Evolutionary conservation across 2,888 invertebrate species (phyloP), one percentile per base, ranked within the genome.

Genomic region (Lysandra coridon): DNA sequence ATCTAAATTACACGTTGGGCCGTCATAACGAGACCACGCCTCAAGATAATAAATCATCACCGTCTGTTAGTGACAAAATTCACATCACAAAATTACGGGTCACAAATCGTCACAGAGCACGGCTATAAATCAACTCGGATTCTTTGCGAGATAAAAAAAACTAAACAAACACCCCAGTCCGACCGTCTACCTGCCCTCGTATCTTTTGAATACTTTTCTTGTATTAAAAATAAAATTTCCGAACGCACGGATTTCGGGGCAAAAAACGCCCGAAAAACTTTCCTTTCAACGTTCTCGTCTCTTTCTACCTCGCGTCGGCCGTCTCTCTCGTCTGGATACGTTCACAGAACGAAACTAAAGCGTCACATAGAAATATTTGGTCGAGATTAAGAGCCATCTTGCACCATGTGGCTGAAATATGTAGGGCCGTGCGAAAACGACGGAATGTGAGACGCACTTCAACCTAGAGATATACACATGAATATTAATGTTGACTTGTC

Each of bases 141-240:
- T 91, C 92, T 92, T 92, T 90, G 91, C 89, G 90, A 83, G 86
- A 90, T 87, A 90, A 84, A 90, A 92, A 85, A 88, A 91, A 88
- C 90, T 92, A 91, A 94, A 91, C 93, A 94, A 94, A 94, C 92
- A 93, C 91, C 89, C 89, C 85, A 88, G 85, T 85, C 86, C 85
- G 84, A 84, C 85, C 88, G 87, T 91, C 94, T 94, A 94, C 94
- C 94, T 94, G 94, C 91, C 86, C 89, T 88, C 90, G 90, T 91
- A 91, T 92, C 93, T 92, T 92, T 92, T 90, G 91, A 93, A 93
- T 93, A 91, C 91, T 91, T 90, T 90, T 91, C 91, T 93, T 92
- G 91, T 92, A 93, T 92, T 94, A 92, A 93, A 94, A 94, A 85
- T 93, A 94, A 93, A 92, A 92, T 88, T 91, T 91, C 86, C 89